Percentiles rank a stretch among this genome's conserved stretches.
Conservation (phyloP, 37 sponge, comb jelly and placozoan genomes). For the Dysidea cf. avara region DNA sequence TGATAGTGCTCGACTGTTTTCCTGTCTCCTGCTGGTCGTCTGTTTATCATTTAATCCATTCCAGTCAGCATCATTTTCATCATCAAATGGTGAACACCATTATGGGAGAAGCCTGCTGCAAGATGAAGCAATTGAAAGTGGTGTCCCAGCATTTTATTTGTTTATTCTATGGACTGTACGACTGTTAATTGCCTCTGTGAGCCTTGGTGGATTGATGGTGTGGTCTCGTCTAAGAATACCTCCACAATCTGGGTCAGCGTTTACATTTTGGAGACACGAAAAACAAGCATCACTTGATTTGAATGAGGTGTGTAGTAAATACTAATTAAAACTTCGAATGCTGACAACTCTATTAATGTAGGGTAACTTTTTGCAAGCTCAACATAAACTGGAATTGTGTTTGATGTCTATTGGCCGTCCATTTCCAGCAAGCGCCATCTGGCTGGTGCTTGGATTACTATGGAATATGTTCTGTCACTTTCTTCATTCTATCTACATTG, state of each 20-base stretch:
- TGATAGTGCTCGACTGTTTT: conserved; percentile 20
- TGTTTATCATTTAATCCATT: conserved; percentile 62
- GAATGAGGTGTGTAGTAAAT: conserved; percentile 40
- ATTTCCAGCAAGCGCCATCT: conserved; percentile 42
- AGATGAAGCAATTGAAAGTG: conserved; percentile 8
- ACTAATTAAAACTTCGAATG: no score
- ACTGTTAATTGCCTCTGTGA: conserved; percentile 43
- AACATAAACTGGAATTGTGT: conserved; percentile 36
- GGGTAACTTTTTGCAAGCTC: conserved; percentile 46
- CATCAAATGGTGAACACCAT: conserved; percentile 14
- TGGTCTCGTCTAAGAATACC: conserved; percentile 30
- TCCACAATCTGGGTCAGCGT: conserved; percentile 20
- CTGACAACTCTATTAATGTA: neutral
- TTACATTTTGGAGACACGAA: conserved; percentile 51
- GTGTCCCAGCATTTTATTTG: neutral
- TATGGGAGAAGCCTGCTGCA: conserved; percentile 21
- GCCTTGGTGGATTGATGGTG: conserved; percentile 55
- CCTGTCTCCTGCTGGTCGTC: conserved; percentile 49
- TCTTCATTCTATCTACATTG: conserved; percentile 28
- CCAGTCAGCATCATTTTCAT: neutral
- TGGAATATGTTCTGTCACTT: conserved; percentile 59
- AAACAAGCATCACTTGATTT: conserved; percentile 62
- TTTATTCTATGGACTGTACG: conserved; percentile 36
- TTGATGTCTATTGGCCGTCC: conserved; percentile 47
- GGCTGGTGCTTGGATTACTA: conserved; percentile 27